These are phyloP conservation scores for Eledona agricola DNA, from an alignment of 2,888 invertebrate species.

Conservation along the genomic window DNA sequence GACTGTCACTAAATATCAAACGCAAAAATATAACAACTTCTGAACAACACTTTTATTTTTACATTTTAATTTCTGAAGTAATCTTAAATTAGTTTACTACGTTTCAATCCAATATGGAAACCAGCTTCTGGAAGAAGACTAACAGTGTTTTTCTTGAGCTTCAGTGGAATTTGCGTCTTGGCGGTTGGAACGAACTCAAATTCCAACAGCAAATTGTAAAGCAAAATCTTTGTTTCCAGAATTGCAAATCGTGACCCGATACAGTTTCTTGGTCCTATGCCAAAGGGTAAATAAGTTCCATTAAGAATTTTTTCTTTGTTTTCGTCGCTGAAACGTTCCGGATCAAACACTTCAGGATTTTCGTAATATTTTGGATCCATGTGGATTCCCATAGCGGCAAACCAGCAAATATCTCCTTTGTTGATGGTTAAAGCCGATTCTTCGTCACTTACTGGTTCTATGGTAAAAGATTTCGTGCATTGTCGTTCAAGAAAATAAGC, in stretches of 20 bases:
- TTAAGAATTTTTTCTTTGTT: conserved; percentile 64
- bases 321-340: conserved; percentile 66
- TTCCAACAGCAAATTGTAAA: conserved; percentile 36
- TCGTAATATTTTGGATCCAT: conserved; percentile 67
- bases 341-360: conserved; percentile 65
- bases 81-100: background rate
- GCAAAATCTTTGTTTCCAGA: conserved; percentile 39
- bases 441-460: conserved; percentile 57
- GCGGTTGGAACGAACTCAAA: conserved; percentile 39
- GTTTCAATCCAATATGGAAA: conserved; percentile 34
- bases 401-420: conserved; percentile 63
- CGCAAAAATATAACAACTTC: too few relatives aligned
- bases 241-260: conserved; percentile 50
- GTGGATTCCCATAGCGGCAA: conserved; percentile 65
- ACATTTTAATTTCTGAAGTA: too few relatives aligned
- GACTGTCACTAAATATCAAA: too few relatives aligned
- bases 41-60: too few relatives aligned
- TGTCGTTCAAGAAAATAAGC: conserved; percentile 61
- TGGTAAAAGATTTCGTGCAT: conserved; percentile 64
- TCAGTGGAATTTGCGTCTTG: conserved; percentile 41
- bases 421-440: conserved; percentile 53
- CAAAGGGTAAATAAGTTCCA: conserved; percentile 66
- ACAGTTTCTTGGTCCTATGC: conserved; percentile 59
- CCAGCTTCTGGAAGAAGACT: conserved; percentile 27
- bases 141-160: conserved; percentile 19